Base-by-base conservation (phyloP, 1,140 invertebrate species). In the Anagrus nilaparvatae region DNA sequence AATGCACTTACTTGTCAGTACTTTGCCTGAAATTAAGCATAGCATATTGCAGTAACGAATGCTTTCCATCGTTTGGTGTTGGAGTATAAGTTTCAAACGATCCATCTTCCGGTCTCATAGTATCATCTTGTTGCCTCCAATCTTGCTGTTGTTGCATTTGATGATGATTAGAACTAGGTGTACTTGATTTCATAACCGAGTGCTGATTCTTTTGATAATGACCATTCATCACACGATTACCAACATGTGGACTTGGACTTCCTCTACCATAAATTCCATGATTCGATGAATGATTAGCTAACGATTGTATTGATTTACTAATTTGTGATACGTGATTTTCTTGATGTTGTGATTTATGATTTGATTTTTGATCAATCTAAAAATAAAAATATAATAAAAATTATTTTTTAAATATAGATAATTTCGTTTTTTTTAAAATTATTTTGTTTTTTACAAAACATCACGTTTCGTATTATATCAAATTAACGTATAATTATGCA, bases 41-140 rank as follows among this genome's bases (percentile, higher is more conserved):
- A 24, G 95, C 95, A 63, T 95, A 99, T 63, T 98, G 94, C 40
- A 98, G 75, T 52, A 99, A 74, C 3, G 93, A 95, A 67, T 92
- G 92, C 63, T 94, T 93, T 31, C 92, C 93, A 54, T 94, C 87
- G 43, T 84, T 56, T 70, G 79, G 42, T 65, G 69, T 44, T 54
- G 64, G 49, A 6, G 5, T 10, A 17, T 59, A 57, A 35, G 46
- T 58, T 36, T 61, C 63, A 52, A 65, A 68, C 13, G 69, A 56
- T 20, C 56, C 55, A 27, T 69, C 65, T 20, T 68, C 63, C 1
- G 10, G 4, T 3, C 42, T 40, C 5, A n/a, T 30, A 14, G 8
- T 14, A 21, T 55, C 60, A 9, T 69, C 64, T 14, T 55, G 58
- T 43, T 67, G 65, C 40, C 63, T 55, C 61, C 62, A 67, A 47